Evolutionary conservation across 2,113 vertebrate species (phyloP).

Genomic region (Mobula birostris): DNA sequence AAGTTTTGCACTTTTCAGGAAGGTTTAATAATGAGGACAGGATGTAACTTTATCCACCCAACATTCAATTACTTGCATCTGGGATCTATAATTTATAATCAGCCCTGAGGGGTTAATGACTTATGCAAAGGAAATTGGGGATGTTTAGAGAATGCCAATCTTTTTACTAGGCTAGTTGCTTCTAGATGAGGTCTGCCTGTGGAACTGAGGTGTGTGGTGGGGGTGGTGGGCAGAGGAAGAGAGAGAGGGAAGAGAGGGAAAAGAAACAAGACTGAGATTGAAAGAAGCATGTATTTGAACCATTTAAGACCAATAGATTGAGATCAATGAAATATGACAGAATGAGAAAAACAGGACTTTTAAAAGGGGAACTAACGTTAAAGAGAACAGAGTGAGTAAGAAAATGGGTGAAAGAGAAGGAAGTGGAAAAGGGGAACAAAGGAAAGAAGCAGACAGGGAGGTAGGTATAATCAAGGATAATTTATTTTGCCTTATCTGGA

Average conservation of each 20-base stretch:
- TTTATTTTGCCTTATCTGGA: background rate
- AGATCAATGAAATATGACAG: too few species aligned
- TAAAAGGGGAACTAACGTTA: too few species aligned
- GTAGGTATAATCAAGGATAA: too few species aligned
- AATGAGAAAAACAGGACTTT: too few species aligned
- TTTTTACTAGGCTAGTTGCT: background rate
- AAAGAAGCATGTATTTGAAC: too few species aligned
- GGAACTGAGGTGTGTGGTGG: background rate
- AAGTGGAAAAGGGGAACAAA: too few species aligned
- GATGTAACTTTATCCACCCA: background rate
- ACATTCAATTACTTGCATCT: background rate
- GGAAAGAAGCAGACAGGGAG: too few species aligned
- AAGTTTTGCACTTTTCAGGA: background rate
- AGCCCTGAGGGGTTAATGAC: background rate
- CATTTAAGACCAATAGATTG: too few species aligned
- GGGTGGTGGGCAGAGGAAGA: background rate
- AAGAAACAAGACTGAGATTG: too few species aligned
- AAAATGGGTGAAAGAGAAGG: too few species aligned
- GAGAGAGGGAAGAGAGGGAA: background rate
- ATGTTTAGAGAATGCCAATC: background rate
- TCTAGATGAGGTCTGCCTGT: background rate
- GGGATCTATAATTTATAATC: background rate
- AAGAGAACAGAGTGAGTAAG: too few species aligned
- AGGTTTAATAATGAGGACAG: background rate
- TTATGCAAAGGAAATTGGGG: background rate